phyloP scores from a whole-genome alignment of 2,888 invertebrate species.

The Tenthredo distinguenda region DNA sequence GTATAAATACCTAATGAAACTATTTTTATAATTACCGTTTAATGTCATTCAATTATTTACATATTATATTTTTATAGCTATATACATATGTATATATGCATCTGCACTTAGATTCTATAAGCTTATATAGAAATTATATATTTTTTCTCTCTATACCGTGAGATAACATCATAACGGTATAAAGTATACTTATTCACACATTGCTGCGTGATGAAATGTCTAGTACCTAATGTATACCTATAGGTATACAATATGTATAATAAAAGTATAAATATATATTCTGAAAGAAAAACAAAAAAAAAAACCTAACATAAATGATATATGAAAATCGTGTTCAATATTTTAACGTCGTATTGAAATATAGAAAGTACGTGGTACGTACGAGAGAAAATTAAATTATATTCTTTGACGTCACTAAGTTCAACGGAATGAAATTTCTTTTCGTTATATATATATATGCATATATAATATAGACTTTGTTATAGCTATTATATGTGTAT shows the following conservation, averaged over 20 bases:
- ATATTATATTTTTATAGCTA: neutral
- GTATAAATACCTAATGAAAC: neutral
- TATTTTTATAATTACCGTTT: neutral
- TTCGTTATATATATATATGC: neutral
- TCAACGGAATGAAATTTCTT: neutral
- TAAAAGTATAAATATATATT: neutral
- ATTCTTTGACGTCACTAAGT: neutral
- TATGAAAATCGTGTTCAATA: no score
- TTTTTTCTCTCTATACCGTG: neutral
- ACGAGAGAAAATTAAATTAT: neutral
- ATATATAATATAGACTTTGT: neutral
- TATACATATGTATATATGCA: no score
- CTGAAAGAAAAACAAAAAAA: neutral
- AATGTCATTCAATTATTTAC: neutral
- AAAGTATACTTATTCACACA: neutral
- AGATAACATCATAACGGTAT: constrained; percentile 25
- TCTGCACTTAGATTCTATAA: neutral
- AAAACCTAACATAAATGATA: no score
- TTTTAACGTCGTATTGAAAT: no score
- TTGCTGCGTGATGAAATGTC: constrained; percentile 15
- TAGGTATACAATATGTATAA: neutral
- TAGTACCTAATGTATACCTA: no score
- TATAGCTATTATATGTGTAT: neutral
- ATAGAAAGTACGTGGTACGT: no score
- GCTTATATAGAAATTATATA: neutral